A percentile compares a stretch with the other conserved stretches of the same genome.
Conservation (phyloP, 2,888 invertebrate species). For the Myathropa florea region DNA sequence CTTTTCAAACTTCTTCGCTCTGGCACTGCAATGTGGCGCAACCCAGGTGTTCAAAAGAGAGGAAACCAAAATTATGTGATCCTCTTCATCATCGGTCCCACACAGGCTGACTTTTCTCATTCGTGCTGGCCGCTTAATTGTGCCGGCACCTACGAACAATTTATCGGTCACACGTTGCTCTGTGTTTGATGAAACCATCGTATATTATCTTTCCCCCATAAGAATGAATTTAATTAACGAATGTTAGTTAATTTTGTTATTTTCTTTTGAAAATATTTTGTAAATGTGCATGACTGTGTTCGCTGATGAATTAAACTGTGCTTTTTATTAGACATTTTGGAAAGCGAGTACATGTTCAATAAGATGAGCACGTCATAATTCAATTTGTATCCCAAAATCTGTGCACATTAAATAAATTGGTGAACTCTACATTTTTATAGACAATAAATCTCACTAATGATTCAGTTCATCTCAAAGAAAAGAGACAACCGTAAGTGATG, state of each 20-base stretch:
- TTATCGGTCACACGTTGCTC: slow-evolving; percentile 22
- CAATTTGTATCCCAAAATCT: background rate
- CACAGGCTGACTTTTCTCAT: background rate
- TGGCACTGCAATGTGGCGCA: background rate
- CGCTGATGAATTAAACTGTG: background rate
- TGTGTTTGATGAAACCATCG: background rate
- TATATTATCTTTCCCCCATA: background rate
- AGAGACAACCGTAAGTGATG: background rate
- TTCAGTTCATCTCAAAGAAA: too few relatives aligned
- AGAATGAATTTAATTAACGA: background rate
- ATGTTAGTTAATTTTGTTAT: background rate
- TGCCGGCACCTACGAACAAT: slow-evolving; percentile 1
- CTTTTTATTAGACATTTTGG: too few relatives aligned
- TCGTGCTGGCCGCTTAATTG: background rate
- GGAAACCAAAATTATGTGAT: background rate
- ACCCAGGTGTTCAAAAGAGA: background rate
- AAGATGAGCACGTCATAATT: background rate
- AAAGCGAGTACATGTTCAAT: background rate
- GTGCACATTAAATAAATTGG: too few relatives aligned
- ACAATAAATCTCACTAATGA: background rate
- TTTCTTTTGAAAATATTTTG: background rate
- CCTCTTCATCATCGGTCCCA: background rate
- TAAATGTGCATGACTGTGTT: background rate
- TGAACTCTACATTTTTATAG: too few relatives aligned
- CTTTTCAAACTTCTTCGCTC: background rate